Evolutionary conservation across 2,797 vertebrate genomes (phyloP), one percentile per base, ranked within the genome.

Genomic region (Karalla daura): DNA sequence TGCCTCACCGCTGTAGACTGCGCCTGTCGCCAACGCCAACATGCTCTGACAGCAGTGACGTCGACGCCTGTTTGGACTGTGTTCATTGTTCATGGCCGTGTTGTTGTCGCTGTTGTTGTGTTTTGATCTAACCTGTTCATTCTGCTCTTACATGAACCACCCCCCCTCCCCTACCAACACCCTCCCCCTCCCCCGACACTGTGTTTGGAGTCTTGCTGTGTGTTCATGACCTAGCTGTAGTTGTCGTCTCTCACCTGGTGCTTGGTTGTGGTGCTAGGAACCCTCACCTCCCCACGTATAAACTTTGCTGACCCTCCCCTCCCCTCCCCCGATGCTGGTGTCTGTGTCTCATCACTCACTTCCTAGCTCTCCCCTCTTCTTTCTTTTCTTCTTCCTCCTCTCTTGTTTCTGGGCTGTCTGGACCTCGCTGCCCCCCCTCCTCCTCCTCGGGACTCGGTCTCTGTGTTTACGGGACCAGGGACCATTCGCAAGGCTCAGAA

Each of bases 401-500:
- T 27, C 39, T 50, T 76, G 44, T 74, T 81, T 81, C 77, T 74
- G 77, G 78, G 63, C 81, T 81, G 62, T 84, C 70, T 84, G 85
- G 74, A 83, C 82, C 71, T 83, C 63, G 69, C 76, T 68, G 49
- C 67, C 49, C 53, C 55, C 33, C 33, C 67, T 13, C 25, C 25
- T n/a, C 63, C 63, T 67, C 69, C 25, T 63, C 73, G 78, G 75
- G 80, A 85, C 74, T 78, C 66, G 83, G 41, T 85, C 64, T 85
- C 74, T 83, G 64, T 88, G 54, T 87, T 59, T 83, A 58, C 95
- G 97, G 95, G 95, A 93, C 95, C 95, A 99, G 98, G 98, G 95
- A 99, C 98, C 93, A 98, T 99, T 95, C 98, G 98, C 93, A 99
- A 99, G 94, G 98, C 98, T 95, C 98, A 99, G 96, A 98, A 98